Conservation (phyloP, 2,888 invertebrate species). For the Molorchus minor region DNA sequence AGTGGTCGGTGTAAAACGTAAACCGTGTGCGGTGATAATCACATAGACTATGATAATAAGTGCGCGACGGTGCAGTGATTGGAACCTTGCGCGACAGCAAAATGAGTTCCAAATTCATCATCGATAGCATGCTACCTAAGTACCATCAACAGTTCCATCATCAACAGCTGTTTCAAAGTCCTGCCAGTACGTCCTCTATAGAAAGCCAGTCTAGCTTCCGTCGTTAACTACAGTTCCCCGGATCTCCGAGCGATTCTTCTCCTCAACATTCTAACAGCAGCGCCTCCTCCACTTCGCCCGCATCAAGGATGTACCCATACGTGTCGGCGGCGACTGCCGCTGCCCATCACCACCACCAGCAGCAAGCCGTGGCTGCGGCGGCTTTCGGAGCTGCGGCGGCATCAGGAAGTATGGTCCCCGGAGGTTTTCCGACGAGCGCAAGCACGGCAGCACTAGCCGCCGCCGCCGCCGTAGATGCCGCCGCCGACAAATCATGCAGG, state of each 20-base stretch:
- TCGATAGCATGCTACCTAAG: conserved; percentile 97
- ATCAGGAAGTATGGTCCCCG: conserved; percentile 71
- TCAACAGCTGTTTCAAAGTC: conserved; percentile 70
- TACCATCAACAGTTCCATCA: conserved; percentile 82
- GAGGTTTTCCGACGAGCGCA: conserved; percentile 66
- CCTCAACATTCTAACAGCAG: conserved; percentile 71
- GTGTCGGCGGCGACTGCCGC: conserved; percentile 75
- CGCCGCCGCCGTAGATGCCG: conserved; percentile 73
- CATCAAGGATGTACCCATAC: conserved; percentile 92
- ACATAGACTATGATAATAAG: conserved; percentile 58
- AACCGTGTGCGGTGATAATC: conserved; percentile 52
- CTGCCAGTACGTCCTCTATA: conserved; percentile 70
- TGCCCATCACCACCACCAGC: conserved; percentile 75
- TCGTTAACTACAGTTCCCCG: conserved; percentile 69
- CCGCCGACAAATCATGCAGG: conserved; percentile 83
- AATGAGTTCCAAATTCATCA: conserved; percentile 98
- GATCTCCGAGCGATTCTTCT: conserved; percentile 74
- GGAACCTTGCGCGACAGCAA: conserved; percentile 65
- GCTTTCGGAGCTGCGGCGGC: conserved; percentile 74
- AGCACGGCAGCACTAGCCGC: conserved; percentile 69
- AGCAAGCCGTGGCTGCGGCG: conserved; percentile 72
- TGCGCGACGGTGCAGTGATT: conserved; percentile 59
- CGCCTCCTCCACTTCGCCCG: conserved; percentile 68
- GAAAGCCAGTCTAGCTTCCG: conserved; percentile 76
- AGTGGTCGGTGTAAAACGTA: conserved; percentile 57